Conservation (phyloP, 1,140 invertebrate species). For the Drosophila rhopaloa region DNA sequence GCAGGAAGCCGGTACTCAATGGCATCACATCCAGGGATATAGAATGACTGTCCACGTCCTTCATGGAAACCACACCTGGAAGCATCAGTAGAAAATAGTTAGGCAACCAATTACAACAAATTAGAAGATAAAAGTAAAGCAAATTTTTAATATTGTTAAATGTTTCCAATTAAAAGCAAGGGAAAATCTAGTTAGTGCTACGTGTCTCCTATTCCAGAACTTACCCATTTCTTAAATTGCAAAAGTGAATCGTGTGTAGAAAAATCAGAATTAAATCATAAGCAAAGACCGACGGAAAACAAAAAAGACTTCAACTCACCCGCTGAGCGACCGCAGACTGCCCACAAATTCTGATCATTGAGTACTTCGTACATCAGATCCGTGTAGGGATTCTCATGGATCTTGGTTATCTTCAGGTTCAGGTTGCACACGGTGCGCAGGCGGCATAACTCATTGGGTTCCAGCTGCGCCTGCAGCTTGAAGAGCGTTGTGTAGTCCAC, state of each 20-base stretch:
- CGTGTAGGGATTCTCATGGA: conserved; percentile 84
- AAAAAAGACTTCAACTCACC: conserved; percentile 83
- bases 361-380: conserved; percentile 97
- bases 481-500: conserved; percentile 91
- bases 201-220: conserved; percentile 36
- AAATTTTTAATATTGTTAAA: neutral
- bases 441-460: conserved; percentile 95
- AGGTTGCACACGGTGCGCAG: conserved; percentile 95
- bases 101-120: neutral
- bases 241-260: conserved; percentile 59
- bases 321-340: conserved; percentile 94
- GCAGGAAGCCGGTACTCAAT: conserved; percentile 93
- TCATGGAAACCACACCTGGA: conserved; percentile 92
- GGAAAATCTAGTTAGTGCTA: conserved; percentile 18
- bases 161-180: conserved; percentile 9
- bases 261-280: conserved; percentile 65
- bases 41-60: conserved; percentile 89
- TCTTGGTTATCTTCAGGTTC: conserved; percentile 89
- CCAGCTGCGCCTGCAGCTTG: conserved; percentile 91
- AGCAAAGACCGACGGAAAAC: conserved; percentile 18
- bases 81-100: neutral
- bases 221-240: conserved; percentile 69
- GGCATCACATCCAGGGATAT: conserved; percentile 96
- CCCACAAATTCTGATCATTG: conserved; percentile 96
- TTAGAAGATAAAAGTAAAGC: neutral